These are phyloP conservation scores for Helicorthomorpha holstii DNA, from an alignment of 1,140 invertebrate species.

Conservation along the genomic window DNA sequence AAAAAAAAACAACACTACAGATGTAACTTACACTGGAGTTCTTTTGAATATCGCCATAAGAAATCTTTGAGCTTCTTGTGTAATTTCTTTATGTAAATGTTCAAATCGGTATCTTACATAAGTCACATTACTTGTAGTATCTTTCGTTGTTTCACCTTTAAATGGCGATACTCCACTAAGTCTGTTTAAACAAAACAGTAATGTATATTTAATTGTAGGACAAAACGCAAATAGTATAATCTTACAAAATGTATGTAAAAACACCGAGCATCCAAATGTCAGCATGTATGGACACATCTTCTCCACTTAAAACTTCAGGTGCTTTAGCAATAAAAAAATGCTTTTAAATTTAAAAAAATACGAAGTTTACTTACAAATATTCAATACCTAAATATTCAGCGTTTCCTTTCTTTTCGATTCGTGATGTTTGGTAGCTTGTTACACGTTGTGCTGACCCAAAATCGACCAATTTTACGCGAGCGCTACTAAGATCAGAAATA, in stretches of 20 bases:
- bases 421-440: conserved; percentile 46
- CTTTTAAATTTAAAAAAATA: conserved; percentile 6
- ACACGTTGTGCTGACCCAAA: conserved; percentile 64
- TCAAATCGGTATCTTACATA: conserved; percentile 89
- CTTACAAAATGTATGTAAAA: conserved; percentile 70
- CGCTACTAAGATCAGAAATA: conserved; percentile 53
- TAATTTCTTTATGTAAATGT: conserved; percentile 82
- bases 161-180: conserved; percentile 88
- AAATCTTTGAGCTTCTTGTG: conserved; percentile 84
- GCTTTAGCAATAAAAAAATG: conserved; percentile 36
- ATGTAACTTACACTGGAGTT: conserved; percentile 52
- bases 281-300: conserved; percentile 65
- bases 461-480: conserved; percentile 76
- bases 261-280: conserved; percentile 95
- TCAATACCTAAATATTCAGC: conserved; percentile 48
- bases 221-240: conserved; percentile 12
- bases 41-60: conserved; percentile 89
- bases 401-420: conserved; percentile 41
- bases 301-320: conserved; percentile 79
- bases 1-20: background rate
- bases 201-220: background rate
- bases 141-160: conserved; percentile 55
- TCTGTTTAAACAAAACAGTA: conserved; percentile 17
- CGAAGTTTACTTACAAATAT: conserved; percentile 1
- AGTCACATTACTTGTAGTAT: conserved; percentile 77